Base-by-base conservation (phyloP, 2,888 invertebrate species). In the Hipparchia semele region DNA sequence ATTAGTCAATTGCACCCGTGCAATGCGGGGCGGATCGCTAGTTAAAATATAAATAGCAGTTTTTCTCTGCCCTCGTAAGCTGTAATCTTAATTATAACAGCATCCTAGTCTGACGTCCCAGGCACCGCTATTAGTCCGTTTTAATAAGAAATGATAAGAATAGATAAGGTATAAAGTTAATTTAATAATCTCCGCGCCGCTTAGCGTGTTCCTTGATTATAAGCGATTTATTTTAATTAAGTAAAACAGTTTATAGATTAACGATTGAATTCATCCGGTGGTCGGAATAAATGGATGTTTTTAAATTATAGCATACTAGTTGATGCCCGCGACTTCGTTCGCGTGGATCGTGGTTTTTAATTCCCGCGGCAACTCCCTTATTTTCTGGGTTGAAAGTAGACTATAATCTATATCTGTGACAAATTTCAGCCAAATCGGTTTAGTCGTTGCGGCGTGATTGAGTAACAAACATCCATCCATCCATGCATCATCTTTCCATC, bases 201-300 rank as follows among this genome's bases (percentile, higher is more conserved):
- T 59, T 59, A 9, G 49, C 68, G 58, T 68, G 68, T 59, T 58
- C 59, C 56, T 68, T 59, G 68, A 68, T 68, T 68, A 68, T 70
- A 75, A 70, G 70, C 70, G 70, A 72, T 72, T 74, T 73, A 73
- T 70, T 70, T 68, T 75, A 75, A 75, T 75, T 75, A 75, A 73
- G 75, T 68, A 75, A 73, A 75, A 75, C 46, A 75, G 69, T 70
- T 59, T 59, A 59, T 59, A 70, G 62, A 62, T 69, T 75, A 73
- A 73, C 70, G 54, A 70, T 39, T 66, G 70, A 66, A 73, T 70
- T 73, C 70, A 70, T 75, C 70, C 70, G 68, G 68, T 59, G 45
- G n/a, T 49, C 59, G 6, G 49, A 58, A 68, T 23, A 49, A 68
- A 68, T 68, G 58, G 10, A 9, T 56, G 13, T 66, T 66, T 66